These are phyloP conservation scores for Cyrtodaria siliqua DNA, from an alignment of 2,888 invertebrate species.

Conservation along the genomic window DNA sequence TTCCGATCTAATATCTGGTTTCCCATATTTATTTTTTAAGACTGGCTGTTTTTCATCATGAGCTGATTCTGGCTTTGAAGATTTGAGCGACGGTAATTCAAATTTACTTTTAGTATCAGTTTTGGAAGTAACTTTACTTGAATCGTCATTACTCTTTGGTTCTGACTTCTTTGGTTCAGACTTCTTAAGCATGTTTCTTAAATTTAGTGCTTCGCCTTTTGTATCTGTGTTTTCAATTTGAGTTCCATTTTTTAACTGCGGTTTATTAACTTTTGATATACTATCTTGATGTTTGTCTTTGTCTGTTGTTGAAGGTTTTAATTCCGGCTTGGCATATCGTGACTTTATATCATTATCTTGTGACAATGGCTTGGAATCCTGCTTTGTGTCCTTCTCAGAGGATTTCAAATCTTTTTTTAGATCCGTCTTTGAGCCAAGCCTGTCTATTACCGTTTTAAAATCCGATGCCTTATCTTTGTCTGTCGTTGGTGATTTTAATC, in stretches of 20 bases:
- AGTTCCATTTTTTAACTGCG: neutral
- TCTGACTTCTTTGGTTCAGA: constrained; percentile 1
- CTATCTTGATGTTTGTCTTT: too few relatives aligned
- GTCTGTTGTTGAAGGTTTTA: neutral
- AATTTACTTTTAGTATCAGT: constrained; percentile 24
- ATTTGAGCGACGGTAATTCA: constrained; percentile 28
- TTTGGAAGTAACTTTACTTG: too few relatives aligned
- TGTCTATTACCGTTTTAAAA: too few relatives aligned
- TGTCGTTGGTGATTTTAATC: neutral
- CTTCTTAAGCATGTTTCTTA: too few relatives aligned
- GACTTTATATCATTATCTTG: too few relatives aligned
- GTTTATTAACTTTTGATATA: neutral
- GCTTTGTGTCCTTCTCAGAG: too few relatives aligned
- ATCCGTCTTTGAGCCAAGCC: neutral
- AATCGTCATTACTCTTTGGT: neutral
- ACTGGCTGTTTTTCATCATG: constrained; percentile 26
- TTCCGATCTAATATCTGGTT: constrained; percentile 18
- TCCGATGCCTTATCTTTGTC: too few relatives aligned
- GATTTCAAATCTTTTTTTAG: neutral
- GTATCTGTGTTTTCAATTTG: neutral
- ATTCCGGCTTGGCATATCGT: neutral
- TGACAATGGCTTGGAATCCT: too few relatives aligned
- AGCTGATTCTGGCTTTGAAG: constrained; percentile 20
- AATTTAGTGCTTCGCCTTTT: constrained; percentile 13
- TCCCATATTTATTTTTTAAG: constrained; percentile 40